These are phyloP conservation scores for Oscheius sp. DNA, from an alignment of 2,888 invertebrate species.

Conservation along the genomic window DNA sequence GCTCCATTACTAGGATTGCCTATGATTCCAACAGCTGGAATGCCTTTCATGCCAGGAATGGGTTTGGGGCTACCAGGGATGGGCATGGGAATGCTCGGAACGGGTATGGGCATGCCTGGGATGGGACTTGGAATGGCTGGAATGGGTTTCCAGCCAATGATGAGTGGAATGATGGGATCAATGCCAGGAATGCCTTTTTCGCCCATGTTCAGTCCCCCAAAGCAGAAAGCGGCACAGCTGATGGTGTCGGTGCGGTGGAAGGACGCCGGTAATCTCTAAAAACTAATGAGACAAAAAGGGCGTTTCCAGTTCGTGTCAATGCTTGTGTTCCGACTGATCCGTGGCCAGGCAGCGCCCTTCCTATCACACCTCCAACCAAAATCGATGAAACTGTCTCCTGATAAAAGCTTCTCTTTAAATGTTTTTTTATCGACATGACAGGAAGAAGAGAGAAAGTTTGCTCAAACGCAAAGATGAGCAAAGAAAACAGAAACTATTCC, in stretches of 20 bases:
- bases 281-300: neutral
- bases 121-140: neutral
- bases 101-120: neutral
- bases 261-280: neutral
- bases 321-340: constrained; percentile 29
- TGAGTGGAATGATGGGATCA: neutral
- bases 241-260: neutral
- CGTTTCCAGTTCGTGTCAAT: constrained; percentile 28
- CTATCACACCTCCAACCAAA: constrained; percentile 12
- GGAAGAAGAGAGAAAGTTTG: neutral
- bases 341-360: constrained; percentile 18
- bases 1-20: constrained; percentile 30
- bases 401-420: constrained; percentile 12
- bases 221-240: neutral
- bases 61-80: neutral
- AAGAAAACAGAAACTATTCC: constrained; percentile 49
- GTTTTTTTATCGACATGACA: constrained; percentile 11
- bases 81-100: neutral
- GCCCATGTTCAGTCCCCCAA: neutral
- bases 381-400: constrained; percentile 9
- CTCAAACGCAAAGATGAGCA: constrained; percentile 56
- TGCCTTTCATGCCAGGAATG: constrained; percentile 8
- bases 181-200: constrained; percentile 16
- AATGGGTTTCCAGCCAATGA: neutral
- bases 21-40: neutral